Conservation (phyloP, 1,140 invertebrate species). For the Agrypnia vestita region DNA sequence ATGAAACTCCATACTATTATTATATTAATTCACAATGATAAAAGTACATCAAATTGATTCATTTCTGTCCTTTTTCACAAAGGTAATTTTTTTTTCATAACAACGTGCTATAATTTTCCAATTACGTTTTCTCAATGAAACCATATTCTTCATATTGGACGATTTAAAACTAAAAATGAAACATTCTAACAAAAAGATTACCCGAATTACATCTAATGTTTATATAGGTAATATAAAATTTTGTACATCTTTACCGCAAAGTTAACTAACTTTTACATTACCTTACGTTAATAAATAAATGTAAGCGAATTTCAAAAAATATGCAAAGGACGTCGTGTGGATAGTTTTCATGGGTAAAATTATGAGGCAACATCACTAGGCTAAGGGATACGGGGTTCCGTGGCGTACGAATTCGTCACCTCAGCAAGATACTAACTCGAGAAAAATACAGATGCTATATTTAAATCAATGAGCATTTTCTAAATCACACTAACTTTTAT, state of each 20-base stretch:
- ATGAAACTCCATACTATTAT: constrained; percentile 47
- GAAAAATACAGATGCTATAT: too few species aligned
- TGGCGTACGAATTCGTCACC: too few species aligned
- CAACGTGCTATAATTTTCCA: constrained; percentile 51
- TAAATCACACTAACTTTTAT: too few species aligned
- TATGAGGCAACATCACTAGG: too few species aligned
- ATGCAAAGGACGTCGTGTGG: too few species aligned
- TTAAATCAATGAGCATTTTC: too few species aligned
- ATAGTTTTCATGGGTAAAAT: too few species aligned
- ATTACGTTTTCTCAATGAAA: constrained; percentile 43
- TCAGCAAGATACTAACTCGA: too few species aligned
- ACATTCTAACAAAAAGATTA: constrained; percentile 22
- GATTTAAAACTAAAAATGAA: constrained; percentile 36
- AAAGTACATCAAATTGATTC: constrained; percentile 46
- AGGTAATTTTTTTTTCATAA: constrained; percentile 47
- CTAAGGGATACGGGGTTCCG: too few species aligned
- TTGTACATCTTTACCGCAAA: constrained; percentile 34
- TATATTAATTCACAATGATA: constrained; percentile 45
- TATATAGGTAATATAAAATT: constrained; percentile 36
- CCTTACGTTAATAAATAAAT: background rate
- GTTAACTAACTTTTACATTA: constrained; percentile 7
- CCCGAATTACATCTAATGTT: constrained; percentile 24
- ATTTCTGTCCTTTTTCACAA: constrained; percentile 36
- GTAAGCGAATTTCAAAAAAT: constrained; percentile 8
- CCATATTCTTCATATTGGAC: constrained; percentile 32